Evolutionary conservation across 2,797 vertebrate genomes (phyloP).

Genomic region (Pristis pectinata): DNA sequence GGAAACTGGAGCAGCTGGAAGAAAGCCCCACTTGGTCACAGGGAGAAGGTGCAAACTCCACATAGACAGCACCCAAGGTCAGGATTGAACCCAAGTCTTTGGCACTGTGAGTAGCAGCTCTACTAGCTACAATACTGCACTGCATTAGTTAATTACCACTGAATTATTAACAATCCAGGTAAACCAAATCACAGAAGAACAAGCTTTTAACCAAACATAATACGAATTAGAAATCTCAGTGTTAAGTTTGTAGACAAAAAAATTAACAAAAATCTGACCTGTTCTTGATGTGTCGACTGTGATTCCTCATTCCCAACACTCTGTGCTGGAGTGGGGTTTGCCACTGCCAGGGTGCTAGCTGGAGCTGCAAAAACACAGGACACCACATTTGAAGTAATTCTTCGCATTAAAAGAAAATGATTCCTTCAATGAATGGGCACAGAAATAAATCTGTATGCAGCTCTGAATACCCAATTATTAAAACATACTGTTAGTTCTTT

Average conservation of each 20-base stretch:
- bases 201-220: neutral
- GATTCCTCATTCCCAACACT: neutral
- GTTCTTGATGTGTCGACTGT: neutral
- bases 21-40: too few relatives aligned
- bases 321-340: neutral
- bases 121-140: too few relatives aligned
- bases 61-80: too few relatives aligned
- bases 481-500: neutral
- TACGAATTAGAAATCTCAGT: neutral
- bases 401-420: neutral
- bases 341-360: neutral
- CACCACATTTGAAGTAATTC: neutral
- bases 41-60: too few relatives aligned
- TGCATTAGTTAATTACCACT: neutral
- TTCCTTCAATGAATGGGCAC: neutral
- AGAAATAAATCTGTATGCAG: neutral
- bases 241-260: neutral
- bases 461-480: neutral
- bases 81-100: too few relatives aligned
- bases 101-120: too few relatives aligned
- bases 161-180: neutral
- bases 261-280: neutral
- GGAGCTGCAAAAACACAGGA: neutral
- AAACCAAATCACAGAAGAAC: neutral
- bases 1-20: too few relatives aligned